phyloP scores from a whole-genome alignment of 1,140 invertebrate genomes.

The Sipha flava region DNA sequence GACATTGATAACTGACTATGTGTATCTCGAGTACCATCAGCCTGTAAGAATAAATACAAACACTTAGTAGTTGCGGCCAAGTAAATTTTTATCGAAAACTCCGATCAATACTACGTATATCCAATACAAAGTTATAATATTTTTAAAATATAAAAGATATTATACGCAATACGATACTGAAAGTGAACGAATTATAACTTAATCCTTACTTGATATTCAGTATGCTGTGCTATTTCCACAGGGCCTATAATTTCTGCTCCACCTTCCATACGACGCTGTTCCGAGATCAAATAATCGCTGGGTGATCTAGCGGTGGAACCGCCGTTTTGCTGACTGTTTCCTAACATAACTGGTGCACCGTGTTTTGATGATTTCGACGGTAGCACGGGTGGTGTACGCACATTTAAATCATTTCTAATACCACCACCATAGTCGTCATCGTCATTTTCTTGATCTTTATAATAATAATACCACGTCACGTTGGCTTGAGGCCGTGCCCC shows the following conservation, averaged over 20 bases:
- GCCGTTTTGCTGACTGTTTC: background rate
- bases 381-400: background rate
- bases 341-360: background rate
- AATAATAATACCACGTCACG: slow-evolving; percentile 61
- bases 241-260: background rate
- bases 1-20: slow-evolving; percentile 62
- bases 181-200: background rate
- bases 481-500: slow-evolving; percentile 72
- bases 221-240: slow-evolving; percentile 13
- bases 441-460: background rate
- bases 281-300: background rate
- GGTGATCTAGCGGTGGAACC: background rate
- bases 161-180: no score
- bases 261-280: background rate
- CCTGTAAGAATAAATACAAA: slow-evolving; percentile 43
- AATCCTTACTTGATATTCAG: slow-evolving; percentile 33
- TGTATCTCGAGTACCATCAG: slow-evolving; percentile 68
- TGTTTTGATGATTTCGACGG: background rate
- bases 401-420: background rate
- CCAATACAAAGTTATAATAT: no score
- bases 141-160: no score
- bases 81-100: no score
- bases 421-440: background rate
- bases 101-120: no score
- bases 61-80: no score